Conservation (phyloP, 2,113 vertebrate species). For the Ellobius talpinus region DNA sequence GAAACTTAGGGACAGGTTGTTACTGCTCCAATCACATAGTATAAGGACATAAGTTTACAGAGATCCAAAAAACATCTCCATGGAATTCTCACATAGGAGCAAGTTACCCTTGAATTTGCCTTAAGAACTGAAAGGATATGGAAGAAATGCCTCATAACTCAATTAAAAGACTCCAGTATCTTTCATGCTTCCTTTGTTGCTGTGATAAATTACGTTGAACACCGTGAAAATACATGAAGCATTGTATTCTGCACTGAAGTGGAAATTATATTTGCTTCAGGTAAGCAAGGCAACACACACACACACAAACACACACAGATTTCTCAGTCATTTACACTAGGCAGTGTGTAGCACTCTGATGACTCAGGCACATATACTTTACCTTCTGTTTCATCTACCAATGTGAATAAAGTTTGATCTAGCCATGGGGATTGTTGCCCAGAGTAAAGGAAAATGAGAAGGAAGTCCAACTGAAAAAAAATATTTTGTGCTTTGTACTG, state of each 20-base stretch:
- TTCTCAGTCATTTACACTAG: background rate
- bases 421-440: background rate
- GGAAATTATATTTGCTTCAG: background rate
- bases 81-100: background rate
- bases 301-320: too few relatives aligned
- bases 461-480: background rate
- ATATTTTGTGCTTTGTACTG: background rate
- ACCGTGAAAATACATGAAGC: background rate
- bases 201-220: background rate
- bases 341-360: background rate
- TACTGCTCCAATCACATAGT: background rate
- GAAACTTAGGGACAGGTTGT: background rate
- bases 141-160: background rate
- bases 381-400: background rate
- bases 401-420: background rate
- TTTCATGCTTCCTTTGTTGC: background rate
- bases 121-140: background rate
- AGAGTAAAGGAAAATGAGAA: conserved; percentile 40
- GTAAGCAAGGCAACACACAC: background rate
- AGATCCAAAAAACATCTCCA: background rate
- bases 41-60: background rate
- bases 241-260: background rate
- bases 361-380: background rate
- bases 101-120: background rate
- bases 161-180: background rate